Evolutionary conservation across 2,113 vertebrate genomes (phyloP).

Genomic region (Halcyon senegalensis): DNA sequence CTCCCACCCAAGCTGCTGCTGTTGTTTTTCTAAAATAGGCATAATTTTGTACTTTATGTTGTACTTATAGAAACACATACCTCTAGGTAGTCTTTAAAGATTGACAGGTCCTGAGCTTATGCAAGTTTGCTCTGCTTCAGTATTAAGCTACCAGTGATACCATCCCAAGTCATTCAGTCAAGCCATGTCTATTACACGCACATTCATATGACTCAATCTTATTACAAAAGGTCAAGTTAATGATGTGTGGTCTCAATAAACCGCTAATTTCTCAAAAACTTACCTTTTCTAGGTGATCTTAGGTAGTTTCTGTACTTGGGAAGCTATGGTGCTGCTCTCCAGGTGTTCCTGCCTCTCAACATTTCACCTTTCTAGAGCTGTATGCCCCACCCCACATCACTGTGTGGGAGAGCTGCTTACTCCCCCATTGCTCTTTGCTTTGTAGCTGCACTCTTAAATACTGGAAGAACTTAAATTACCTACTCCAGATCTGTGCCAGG

Average conservation of each 20-base stretch:
- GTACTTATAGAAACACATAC: neutral
- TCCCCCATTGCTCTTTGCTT: neutral
- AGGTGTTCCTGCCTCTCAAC: neutral
- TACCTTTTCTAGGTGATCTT: neutral
- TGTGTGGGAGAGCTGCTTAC: rapidly evolving
- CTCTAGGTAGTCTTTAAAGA: neutral
- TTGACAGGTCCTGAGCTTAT: neutral
- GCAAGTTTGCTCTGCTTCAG: neutral
- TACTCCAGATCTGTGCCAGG: neutral
- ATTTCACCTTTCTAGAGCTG: neutral
- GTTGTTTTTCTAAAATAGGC: neutral
- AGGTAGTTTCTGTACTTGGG: neutral
- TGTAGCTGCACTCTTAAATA: neutral
- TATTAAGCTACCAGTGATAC: neutral
- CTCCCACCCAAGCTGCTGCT: neutral
- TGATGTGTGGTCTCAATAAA: neutral
- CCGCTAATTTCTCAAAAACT: neutral
- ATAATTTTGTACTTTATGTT: neutral
- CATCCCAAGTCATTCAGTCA: neutral
- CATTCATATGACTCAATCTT: neutral
- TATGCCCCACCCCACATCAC: rapidly evolving
- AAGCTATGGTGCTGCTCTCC: neutral
- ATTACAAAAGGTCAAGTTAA: neutral
- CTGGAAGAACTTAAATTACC: neutral
- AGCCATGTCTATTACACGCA: rapidly evolving